Evolutionary conservation across 2,888 invertebrate species (phyloP), one percentile per base, ranked within the genome.

Genomic region (Perizoma affinitatum): DNA sequence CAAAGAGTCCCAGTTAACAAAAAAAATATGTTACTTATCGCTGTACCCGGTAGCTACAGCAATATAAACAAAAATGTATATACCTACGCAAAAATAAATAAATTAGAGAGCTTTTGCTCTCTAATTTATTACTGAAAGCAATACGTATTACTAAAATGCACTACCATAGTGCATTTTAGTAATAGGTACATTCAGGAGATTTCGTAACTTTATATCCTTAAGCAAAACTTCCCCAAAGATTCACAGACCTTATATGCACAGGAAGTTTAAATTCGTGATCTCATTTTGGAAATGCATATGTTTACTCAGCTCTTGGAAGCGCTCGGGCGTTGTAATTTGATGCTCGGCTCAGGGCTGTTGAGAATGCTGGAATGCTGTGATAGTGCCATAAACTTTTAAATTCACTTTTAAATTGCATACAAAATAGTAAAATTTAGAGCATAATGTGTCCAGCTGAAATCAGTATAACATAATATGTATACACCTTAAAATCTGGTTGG

Each of bases 221-320:
- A 10, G n/a, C n/a, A 42, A 42, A 42, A 10, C 42, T 42, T 22
- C 52, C 52, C 46, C 48, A 43, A 52, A 52, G 51, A 52, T 11
- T 41, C 8, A 6, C 36, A 6, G 9, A 35, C 10, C 44, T 48
- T 56, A 38, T 40, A 52, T 53, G 49, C 35, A 53, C 53, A 50
- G 55, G 43, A 53, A 58, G 47, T 61, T 58, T 55, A 49, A 41
- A 53, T 58, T 52, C 58, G 58, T 48, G 56, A 55, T 67, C 41
- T 43, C 51, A 56, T 48, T 62, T 65, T 35, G 54, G 49, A 46
- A 56, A 65, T 63, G 60, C 60, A 61, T 47, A 47, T 48, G 57
- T 61, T 59, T 62, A 64, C 55, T 46, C 22, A 42, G 36, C 55
- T 35, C 35, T 48, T 41, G 51, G 22, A 42, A 47, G 46, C 41